Evolutionary conservation across 2,888 invertebrate genomes (phyloP), one percentile per base, ranked within the genome.

Genomic region (Ophion ventricosus): DNA sequence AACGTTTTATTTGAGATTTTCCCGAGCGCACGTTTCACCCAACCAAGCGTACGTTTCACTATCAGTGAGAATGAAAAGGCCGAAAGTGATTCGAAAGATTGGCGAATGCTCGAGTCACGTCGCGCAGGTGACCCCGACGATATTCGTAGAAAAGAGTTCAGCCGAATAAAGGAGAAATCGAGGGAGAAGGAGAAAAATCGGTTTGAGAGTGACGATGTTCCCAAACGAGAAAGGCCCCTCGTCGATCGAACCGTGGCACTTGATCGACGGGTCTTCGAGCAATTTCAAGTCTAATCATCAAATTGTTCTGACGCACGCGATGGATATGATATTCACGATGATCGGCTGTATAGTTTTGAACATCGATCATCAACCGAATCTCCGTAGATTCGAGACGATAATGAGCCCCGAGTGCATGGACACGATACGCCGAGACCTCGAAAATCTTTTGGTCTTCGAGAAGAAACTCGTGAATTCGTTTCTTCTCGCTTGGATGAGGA

Each of bases 401-500:
- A 82, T 83, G 17, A 75, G 54, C n/a, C 74, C 66, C 23, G 74
- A 57, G 20, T 54, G 40, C 17, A 49, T 87, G 20, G 29, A 83
- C 14, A 43, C 25, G 11, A 63, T 87, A n/a, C 81, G 77, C 17
- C 74, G 61, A 43, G 88, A 87, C 29, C 69, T 88, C 35, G 86
- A 88, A 35, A 84, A 87, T 70, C 80, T 88, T 17, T 14, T 87
- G 66, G 23, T 54, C 3, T 87, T 88, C 61, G 80, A 88, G n/a
- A 78, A 66, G 3, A 82, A 76, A 35, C 79, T 82, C 43, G 63
- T 86, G 3, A 69, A 85, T 20, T 64, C 72, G 25, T 74, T 84
- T 69, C 29, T 84, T 14, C 11, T 80, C 43, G 69, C 80, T 20
- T 84, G 80, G 84, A 80, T 80, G 1, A 77, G 64, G 64, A 74